Evolutionary conservation across 1,140 invertebrate genomes (phyloP).

Genomic region (Andricus grossulariae): DNA sequence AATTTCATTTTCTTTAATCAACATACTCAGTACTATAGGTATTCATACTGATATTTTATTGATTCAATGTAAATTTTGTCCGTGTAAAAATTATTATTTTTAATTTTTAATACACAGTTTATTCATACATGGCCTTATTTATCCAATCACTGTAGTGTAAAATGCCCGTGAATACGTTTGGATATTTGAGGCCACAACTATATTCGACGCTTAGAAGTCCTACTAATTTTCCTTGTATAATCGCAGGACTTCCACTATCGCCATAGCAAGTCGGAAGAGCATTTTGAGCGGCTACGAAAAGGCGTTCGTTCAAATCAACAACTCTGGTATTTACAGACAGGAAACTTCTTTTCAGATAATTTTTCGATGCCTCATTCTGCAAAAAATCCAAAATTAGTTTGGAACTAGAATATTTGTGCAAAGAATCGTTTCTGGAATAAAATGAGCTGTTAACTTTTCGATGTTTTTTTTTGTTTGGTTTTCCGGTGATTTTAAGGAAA

Average conservation of each 20-base stretch:
- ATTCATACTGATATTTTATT: too few relatives aligned
- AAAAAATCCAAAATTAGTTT: not conserved
- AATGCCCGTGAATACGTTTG: not conserved
- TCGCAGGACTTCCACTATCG: not conserved
- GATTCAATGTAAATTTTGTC: too few relatives aligned
- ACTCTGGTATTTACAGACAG: not conserved
- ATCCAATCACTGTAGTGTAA: not conserved
- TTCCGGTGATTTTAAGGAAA: too few relatives aligned
- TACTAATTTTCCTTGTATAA: not conserved
- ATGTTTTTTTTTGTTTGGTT: too few relatives aligned
- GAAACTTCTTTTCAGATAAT: not conserved
- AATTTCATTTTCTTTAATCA: too few relatives aligned
- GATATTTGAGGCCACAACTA: not conserved
- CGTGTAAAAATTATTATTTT: not conserved
- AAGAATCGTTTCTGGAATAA: not conserved
- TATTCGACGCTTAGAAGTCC: not conserved
- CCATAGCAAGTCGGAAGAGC: not conserved
- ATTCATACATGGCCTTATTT: not conserved
- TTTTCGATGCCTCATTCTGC: not conserved
- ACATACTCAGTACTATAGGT: too few relatives aligned
- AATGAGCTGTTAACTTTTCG: too few relatives aligned
- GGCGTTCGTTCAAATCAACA: not conserved
- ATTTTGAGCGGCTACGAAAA: slow-evolving; percentile 3
- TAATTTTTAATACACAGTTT: not conserved
- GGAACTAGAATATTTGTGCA: not conserved